phyloP scores from a whole-genome alignment of 2,888 invertebrate genomes.

The Antitype chi region DNA sequence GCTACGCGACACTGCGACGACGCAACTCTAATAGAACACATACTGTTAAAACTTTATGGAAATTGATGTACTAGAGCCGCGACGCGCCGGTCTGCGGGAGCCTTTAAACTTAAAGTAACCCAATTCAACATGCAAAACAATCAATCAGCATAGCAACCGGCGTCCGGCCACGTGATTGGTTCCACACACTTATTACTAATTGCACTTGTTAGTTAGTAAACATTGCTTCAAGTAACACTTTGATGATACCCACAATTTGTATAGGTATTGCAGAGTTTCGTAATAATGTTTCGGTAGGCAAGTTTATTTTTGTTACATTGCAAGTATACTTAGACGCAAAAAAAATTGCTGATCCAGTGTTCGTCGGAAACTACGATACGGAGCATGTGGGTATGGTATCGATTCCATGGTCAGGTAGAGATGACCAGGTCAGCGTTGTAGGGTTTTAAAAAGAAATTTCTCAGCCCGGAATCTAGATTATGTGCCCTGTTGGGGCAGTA shows the following conservation, averaged over 20 bases:
- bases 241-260: slow-evolving; percentile 13
- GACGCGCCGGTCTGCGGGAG: too few species aligned
- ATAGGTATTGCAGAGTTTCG: not conserved
- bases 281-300: not conserved
- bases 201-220: slow-evolving; percentile 37
- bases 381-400: not conserved
- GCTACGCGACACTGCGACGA: too few species aligned
- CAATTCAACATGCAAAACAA: slow-evolving; percentile 1
- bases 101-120: not conserved
- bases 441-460: not conserved
- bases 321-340: not conserved
- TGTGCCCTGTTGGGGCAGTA: not conserved
- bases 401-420: not conserved
- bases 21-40: too few species aligned
- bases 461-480: not conserved
- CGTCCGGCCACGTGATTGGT: slow-evolving; percentile 18
- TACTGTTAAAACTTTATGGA: too few species aligned
- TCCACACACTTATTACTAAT: slow-evolving; percentile 16
- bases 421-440: too few species aligned
- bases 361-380: not conserved
- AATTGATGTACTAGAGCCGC: too few species aligned
- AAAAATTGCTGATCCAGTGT: too few species aligned
- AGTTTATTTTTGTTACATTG: not conserved
- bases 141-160: slow-evolving; percentile 4
- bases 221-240: slow-evolving; percentile 8